These are phyloP conservation scores for Tenualosa thibaudeaui DNA, from an alignment of 2,797 vertebrate species.

Conservation along the genomic window DNA sequence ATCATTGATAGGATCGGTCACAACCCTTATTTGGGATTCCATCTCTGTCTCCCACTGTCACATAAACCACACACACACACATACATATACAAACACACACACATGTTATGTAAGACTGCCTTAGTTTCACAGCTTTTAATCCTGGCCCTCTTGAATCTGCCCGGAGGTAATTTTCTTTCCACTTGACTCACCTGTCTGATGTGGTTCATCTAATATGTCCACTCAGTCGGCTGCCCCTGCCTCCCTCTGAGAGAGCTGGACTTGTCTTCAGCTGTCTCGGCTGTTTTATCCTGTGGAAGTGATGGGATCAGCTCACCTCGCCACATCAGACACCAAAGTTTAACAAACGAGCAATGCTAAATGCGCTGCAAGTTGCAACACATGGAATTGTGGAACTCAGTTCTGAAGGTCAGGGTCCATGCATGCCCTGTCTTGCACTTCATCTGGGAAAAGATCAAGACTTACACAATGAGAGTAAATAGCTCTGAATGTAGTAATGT, in stretches of 20 bases:
- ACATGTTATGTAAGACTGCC: background rate
- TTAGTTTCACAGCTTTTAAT: background rate
- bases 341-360: background rate
- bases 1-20: background rate
- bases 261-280: background rate
- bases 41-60: background rate
- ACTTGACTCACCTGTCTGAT: conserved; percentile 19
- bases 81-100: background rate
- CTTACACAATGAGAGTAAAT: background rate
- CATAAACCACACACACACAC: conserved; percentile 10
- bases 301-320: background rate
- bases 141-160: conserved; percentile 11
- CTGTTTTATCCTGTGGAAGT: background rate
- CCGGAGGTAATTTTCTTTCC: conserved; percentile 12
- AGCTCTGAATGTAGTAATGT: no score
- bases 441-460: background rate
- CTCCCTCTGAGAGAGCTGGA: background rate
- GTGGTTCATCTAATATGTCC: background rate
- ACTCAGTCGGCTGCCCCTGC: background rate
- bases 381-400: background rate
- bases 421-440: background rate
- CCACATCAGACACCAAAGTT: background rate
- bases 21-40: background rate
- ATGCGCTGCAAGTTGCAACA: background rate
- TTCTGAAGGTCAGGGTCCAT: background rate